Percentiles rank a stretch among this genome's conserved stretches.
Evolutionary conservation across 2,113 vertebrate species (phyloP).

Genomic region (Clarias magur): DNA sequence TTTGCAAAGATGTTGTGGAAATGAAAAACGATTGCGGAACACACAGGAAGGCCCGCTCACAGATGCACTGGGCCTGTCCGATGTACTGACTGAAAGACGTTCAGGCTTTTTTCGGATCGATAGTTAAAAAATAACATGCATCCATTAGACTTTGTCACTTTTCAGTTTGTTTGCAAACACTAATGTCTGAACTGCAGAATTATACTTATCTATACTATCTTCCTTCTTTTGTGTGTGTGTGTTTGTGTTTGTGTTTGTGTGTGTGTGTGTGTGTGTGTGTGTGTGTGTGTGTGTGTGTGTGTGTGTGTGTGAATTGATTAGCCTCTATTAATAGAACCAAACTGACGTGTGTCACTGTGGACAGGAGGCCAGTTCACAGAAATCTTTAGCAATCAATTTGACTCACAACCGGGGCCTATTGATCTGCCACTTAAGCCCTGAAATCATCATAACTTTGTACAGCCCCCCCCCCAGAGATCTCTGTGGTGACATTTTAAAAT

Average conservation of each 20-base stretch:
- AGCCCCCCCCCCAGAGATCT: background rate
- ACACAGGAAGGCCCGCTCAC: background rate
- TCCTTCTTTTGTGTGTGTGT: background rate
- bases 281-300: constrained; percentile 14
- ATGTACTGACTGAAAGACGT: background rate
- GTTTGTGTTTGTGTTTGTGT: background rate
- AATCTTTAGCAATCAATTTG: constrained; percentile 37
- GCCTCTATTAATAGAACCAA: constrained; percentile 45
- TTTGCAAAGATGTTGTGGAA: constrained; percentile 56
- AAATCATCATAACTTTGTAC: background rate
- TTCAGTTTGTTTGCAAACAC: background rate
- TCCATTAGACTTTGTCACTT: background rate
- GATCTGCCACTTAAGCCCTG: constrained; percentile 1
- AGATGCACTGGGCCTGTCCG: background rate
- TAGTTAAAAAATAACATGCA: background rate
- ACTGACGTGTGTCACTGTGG: constrained; percentile 28
- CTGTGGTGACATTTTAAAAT: background rate
- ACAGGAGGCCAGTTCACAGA: constrained; percentile 33
- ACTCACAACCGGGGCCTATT: constrained; percentile 15
- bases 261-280: constrained; percentile 18
- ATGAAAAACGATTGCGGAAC: constrained; percentile 46
- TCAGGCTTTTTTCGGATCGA: too few species aligned
- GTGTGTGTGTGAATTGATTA: constrained; percentile 44
- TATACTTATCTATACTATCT: background rate
- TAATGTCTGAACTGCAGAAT: background rate